Evolutionary conservation across 2,113 vertebrate genomes (phyloP), one percentile per base, ranked within the genome.

Genomic region (Mesoclemmys tuberculata): DNA sequence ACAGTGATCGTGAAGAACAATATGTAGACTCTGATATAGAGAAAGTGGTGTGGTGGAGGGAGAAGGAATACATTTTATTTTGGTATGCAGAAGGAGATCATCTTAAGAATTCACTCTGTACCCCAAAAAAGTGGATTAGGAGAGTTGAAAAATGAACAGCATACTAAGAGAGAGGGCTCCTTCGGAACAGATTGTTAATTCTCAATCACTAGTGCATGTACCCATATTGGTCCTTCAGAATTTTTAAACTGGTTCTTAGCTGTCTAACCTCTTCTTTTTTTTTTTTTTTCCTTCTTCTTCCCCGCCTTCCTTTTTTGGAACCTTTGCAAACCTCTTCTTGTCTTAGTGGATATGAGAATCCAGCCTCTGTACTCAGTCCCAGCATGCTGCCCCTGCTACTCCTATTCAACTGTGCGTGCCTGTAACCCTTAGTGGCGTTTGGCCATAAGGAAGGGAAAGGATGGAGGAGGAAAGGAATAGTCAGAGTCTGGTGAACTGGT

Each of bases 191-290:
- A 16, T n/a, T 29, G 6, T 55, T 93, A 44, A 4, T 87, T 22
- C 83, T 89, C 61, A 5, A 61, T 12, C 9, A 26, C 44, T 93
- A 58, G 82, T 82, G 84, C 46, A 61, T 81, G 3, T 82, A 9
- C 38, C 91, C n/a, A 0, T 14, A 1, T 84, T 93, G 54, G 12
- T 85, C 24, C 80, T 93, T 87, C 29, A 71, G 82, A 91, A 84
- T 71, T 92, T 89, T 93, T 87, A 95, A 86, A 74, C 44, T 44
- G 12, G 6, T 92, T 94, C 41, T 84, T 11, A 54, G 38, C 18
- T 77, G 22, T 93, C 71, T 54, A 0, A 21, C 18, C 18, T 68
- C 16, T 14, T 58, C 9, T 11, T 58, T 58, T 58, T 24, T 24
- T 55, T 56, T 61, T 61, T 31, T 31, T 31, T 61, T 27, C 24